Conservation (phyloP, 2,113 vertebrate species). For the Vicugna pacos region DNA sequence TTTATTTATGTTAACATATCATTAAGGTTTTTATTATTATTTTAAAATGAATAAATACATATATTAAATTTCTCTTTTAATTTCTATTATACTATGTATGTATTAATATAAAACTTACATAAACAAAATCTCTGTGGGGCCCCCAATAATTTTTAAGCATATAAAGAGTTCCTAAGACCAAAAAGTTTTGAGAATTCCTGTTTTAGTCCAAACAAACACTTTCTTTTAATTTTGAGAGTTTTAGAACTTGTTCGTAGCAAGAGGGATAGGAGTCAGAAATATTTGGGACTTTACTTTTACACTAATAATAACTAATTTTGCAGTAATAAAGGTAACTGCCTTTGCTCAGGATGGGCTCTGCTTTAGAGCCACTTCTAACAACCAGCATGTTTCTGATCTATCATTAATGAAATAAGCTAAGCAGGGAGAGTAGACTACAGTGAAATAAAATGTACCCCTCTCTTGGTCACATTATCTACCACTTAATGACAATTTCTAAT, state of each 20-base stretch:
- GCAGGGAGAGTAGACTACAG: background rate
- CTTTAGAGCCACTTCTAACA: conserved; percentile 21
- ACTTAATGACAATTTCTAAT: conserved; percentile 48
- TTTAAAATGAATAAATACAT: background rate
- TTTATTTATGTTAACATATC: background rate
- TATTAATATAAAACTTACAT: background rate
- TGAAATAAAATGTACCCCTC: background rate
- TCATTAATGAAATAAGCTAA: background rate
- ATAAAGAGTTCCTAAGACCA: background rate
- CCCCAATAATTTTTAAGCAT: background rate
- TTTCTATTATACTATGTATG: background rate
- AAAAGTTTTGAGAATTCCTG: background rate
- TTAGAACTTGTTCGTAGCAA: background rate
- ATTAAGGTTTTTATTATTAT: background rate
- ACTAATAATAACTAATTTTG: background rate
- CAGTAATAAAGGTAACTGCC: background rate
- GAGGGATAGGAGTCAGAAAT: background rate
- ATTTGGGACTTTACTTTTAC: background rate
- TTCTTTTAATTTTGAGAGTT: conserved; percentile 9
- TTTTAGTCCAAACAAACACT: background rate
- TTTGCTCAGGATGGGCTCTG: background rate
- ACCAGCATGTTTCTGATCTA: background rate
- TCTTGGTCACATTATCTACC: background rate
- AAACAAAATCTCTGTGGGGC: background rate
- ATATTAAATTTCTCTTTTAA: background rate